Percentiles rank a stretch among this genome's conserved stretches.
Conservation (phyloP, 2,888 invertebrate genomes). For the Hofmannophila pseudospretella region DNA sequence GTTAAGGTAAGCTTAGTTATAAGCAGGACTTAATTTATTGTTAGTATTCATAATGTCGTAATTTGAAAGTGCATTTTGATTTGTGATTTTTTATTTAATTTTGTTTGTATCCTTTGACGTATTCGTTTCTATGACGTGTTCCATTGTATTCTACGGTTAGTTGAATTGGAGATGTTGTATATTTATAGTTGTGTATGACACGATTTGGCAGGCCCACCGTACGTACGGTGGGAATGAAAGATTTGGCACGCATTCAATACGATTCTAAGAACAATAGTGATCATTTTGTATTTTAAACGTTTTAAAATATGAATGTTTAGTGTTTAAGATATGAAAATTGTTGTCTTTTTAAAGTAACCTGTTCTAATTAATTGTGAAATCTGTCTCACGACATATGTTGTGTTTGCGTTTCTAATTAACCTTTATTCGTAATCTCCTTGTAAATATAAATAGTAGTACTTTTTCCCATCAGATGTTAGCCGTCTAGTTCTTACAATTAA, state of each 20-base stretch:
- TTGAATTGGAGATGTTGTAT: slow-evolving; percentile 22
- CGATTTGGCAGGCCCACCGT: slow-evolving; percentile 33
- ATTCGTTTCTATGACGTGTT: slow-evolving; percentile 10
- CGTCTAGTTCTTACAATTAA: slow-evolving; percentile 34
- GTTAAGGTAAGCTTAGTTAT: slow-evolving; percentile 49
- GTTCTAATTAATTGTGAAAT: slow-evolving; percentile 3
- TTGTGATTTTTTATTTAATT: slow-evolving; percentile 14
- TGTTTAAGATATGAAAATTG: slow-evolving; percentile 7
- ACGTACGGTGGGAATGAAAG: slow-evolving; percentile 17
- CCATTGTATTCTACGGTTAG: slow-evolving; percentile 9
- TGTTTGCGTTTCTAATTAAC: slow-evolving; percentile 37
- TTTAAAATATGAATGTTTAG: slow-evolving; percentile 6
- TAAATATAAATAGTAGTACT: slow-evolving; percentile 55
- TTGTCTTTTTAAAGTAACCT: slow-evolving; percentile 2
- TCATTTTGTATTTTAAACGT: slow-evolving; percentile 3
- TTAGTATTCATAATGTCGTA: slow-evolving; percentile 26
- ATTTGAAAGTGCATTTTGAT: slow-evolving; percentile 28
- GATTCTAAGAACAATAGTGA: slow-evolving; percentile 4
- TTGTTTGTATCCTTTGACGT: slow-evolving; percentile 17
- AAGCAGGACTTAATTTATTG: slow-evolving; percentile 44
- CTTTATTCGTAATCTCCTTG: slow-evolving; percentile 36
- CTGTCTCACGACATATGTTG: slow-evolving; percentile 76
- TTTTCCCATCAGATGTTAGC: slow-evolving; percentile 76
- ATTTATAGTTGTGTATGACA: slow-evolving; percentile 36
- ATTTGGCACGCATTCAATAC: slow-evolving; percentile 10